Evolutionary conservation across 2,113 vertebrate species (phyloP).

Genomic region (Aptenodytes patagonicus): DNA sequence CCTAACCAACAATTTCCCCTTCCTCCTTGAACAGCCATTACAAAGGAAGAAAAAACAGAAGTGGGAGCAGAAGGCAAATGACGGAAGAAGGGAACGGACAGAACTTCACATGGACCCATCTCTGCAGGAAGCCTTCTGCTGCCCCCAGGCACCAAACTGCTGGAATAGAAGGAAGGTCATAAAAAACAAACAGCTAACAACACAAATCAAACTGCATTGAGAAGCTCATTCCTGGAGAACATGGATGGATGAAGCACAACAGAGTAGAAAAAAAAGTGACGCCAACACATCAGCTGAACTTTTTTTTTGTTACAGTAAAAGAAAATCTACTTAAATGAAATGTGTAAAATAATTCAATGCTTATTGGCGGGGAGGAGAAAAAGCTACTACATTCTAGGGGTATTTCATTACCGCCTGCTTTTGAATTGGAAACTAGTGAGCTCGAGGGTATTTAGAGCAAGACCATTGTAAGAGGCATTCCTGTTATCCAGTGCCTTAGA

Average conservation of each 20-base stretch:
- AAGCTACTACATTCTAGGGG: background rate
- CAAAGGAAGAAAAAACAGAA: background rate
- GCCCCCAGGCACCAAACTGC: background rate
- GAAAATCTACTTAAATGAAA: background rate
- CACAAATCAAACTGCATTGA: background rate
- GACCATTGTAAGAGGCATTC: background rate
- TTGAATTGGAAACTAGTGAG: background rate
- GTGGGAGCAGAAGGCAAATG: background rate
- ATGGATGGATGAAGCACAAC: background rate
- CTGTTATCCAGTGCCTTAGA: background rate
- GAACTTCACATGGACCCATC: background rate
- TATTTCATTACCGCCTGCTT: background rate
- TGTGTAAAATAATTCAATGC: background rate
- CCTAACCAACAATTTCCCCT: background rate
- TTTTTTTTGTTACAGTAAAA: background rate
- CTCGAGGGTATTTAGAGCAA: background rate
- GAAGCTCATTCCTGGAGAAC: background rate
- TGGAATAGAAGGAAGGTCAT: background rate
- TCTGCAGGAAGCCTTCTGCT: background rate
- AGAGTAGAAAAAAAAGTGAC: background rate
- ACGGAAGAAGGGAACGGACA: background rate
- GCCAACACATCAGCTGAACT: background rate
- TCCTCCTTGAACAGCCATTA: background rate
- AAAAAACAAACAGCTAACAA: background rate
- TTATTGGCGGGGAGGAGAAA: background rate